Percentiles rank a stretch among this genome's conserved stretches.
These are phyloP conservation scores for Stegodyphus mimosarum DNA, from an alignment of 1,140 invertebrate genomes.

Conservation along the genomic window DNA sequence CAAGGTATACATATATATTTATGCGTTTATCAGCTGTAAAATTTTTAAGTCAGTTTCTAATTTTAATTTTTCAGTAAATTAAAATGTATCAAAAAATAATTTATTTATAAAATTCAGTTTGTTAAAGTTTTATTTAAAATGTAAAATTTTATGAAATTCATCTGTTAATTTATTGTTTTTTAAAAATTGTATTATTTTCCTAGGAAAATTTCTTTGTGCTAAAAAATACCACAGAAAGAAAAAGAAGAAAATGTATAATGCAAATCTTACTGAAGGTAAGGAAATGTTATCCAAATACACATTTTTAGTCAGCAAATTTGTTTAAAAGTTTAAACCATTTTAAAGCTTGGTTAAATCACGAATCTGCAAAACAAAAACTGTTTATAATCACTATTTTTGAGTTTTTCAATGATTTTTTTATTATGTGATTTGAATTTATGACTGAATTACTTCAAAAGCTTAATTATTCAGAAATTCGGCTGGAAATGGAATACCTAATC, in stretches of 20 bases:
- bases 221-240: slow-evolving; percentile 84
- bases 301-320: too few relatives aligned
- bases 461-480: too few relatives aligned
- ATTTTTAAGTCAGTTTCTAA: too few relatives aligned
- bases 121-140: background rate
- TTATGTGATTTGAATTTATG: too few relatives aligned
- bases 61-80: background rate
- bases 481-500: too few relatives aligned
- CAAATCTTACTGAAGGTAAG: slow-evolving; percentile 81
- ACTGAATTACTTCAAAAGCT: too few relatives aligned
- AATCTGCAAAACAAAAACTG: background rate
- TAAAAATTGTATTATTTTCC: slow-evolving; percentile 26
- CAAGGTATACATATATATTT: too few relatives aligned
- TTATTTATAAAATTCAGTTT: background rate
- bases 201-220: slow-evolving; percentile 78
- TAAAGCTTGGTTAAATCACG: too few relatives aligned
- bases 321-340: too few relatives aligned
- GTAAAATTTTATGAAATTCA: background rate
- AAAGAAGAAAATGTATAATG: slow-evolving; percentile 85
- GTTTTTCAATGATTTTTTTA: background rate
- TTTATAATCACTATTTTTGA: background rate
- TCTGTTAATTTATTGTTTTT: background rate
- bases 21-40: too few relatives aligned
- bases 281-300: too few relatives aligned
- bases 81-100: background rate